These are phyloP conservation scores for Syrista parreyssii DNA, from an alignment of 2,888 invertebrate species.

Conservation along the genomic window DNA sequence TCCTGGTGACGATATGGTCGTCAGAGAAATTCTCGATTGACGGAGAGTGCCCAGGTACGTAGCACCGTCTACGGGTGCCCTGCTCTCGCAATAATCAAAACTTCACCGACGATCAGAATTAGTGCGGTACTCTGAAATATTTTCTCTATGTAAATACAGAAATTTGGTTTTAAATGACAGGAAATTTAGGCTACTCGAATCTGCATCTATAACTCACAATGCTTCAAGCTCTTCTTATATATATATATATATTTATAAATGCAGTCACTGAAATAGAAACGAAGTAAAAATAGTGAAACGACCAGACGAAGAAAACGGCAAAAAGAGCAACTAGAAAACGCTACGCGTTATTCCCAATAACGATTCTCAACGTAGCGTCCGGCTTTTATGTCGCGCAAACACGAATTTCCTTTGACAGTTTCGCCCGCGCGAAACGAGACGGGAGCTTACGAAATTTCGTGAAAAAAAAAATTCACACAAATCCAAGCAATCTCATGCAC, in stretches of 20 bases:
- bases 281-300: not conserved
- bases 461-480: not conserved
- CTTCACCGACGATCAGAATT: not conserved
- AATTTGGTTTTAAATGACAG: not conserved
- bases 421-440: not conserved
- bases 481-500: not conserved
- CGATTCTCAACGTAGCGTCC: not conserved
- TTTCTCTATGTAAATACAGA: not conserved
- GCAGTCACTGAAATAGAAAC: not conserved
- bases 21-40: not conserved
- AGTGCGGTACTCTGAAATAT: not conserved
- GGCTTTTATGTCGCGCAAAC: conserved; percentile 2
- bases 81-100: not conserved
- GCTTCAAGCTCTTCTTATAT: not conserved
- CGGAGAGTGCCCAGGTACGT: not conserved
- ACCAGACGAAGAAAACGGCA: not conserved
- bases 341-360: not conserved
- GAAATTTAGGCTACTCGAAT: not conserved
- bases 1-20: not conserved
- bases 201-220: not conserved
- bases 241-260: not conserved
- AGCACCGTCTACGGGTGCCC: not conserved
- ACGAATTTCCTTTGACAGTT: not conserved
- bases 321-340: not conserved
- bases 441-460: not conserved